Conservation (phyloP, 2,888 invertebrate species). For the Napeogenes inachia region DNA sequence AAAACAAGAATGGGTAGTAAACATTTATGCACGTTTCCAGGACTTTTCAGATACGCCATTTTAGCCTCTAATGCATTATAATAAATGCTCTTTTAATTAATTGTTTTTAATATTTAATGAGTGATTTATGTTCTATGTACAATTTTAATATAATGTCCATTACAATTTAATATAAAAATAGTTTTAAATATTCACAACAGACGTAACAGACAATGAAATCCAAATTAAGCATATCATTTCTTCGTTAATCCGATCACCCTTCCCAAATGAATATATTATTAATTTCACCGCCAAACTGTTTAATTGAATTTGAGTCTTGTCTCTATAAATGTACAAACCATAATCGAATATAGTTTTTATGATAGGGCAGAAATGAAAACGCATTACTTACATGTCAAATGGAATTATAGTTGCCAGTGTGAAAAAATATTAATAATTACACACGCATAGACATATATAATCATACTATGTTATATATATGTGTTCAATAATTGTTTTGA, state of each 20-base stretch:
- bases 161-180: too few relatives aligned
- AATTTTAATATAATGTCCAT: too few relatives aligned
- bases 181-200: too few relatives aligned
- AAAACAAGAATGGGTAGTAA: constrained; percentile 74
- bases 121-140: too few relatives aligned
- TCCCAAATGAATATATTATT: not conserved
- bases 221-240: not conserved
- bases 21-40: constrained; percentile 58
- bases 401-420: constrained; percentile 3
- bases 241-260: constrained; percentile 5
- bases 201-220: not conserved
- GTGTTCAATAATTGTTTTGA: too few relatives aligned
- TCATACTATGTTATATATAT: too few relatives aligned
- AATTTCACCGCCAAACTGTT: not conserved
- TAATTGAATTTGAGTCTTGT: not conserved
- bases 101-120: too few relatives aligned
- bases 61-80: constrained; percentile 44
- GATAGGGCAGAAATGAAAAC: constrained; percentile 1
- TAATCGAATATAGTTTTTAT: not conserved
- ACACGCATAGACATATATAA: not conserved
- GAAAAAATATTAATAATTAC: not conserved
- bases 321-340: not conserved
- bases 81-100: constrained; percentile 1
- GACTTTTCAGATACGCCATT: constrained; percentile 7
- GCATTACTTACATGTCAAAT: constrained; percentile 4